Percentiles rank a stretch among this genome's conserved stretches.
Evolutionary conservation across 2,113 vertebrate genomes (phyloP).

Genomic region (Barbus barbus): DNA sequence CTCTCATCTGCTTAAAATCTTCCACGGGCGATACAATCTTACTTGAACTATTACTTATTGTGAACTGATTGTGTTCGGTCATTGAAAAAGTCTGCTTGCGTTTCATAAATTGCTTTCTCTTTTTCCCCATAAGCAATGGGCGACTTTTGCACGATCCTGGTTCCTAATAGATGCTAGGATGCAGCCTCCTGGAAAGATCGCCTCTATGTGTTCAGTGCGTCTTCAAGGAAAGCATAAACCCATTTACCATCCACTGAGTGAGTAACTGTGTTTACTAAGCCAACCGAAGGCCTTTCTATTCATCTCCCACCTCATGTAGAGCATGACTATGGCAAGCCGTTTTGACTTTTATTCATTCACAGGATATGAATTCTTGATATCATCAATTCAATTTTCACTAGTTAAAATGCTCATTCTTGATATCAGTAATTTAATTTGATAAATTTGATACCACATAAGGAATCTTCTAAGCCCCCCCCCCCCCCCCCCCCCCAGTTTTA

Average conservation of each 20-base stretch:
- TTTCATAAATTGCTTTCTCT: not conserved
- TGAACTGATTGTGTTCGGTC: too few relatives aligned
- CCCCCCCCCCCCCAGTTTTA: too few relatives aligned
- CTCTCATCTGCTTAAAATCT: not conserved
- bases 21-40: too few relatives aligned
- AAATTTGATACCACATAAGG: too few relatives aligned
- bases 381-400: too few relatives aligned
- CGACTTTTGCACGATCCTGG: constrained; percentile 93
- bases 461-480: too few relatives aligned
- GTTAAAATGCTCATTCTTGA: too few relatives aligned
- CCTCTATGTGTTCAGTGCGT: constrained; percentile 74
- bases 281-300: not conserved
- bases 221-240: constrained; percentile 95
- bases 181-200: constrained; percentile 96
- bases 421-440: too few relatives aligned
- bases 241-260: constrained; percentile 91
- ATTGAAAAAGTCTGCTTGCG: not conserved
- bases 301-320: not conserved
- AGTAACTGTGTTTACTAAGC: constrained; percentile 67
- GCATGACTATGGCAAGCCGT: too few relatives aligned
- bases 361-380: too few relatives aligned
- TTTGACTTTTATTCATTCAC: too few relatives aligned
- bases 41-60: not conserved
- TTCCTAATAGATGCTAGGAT: constrained; percentile 89
- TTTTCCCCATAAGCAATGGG: constrained; percentile 86